Evolutionary conservation across 2,797 vertebrate species (phyloP).

Genomic region (Acrocephalus scirpaceus): DNA sequence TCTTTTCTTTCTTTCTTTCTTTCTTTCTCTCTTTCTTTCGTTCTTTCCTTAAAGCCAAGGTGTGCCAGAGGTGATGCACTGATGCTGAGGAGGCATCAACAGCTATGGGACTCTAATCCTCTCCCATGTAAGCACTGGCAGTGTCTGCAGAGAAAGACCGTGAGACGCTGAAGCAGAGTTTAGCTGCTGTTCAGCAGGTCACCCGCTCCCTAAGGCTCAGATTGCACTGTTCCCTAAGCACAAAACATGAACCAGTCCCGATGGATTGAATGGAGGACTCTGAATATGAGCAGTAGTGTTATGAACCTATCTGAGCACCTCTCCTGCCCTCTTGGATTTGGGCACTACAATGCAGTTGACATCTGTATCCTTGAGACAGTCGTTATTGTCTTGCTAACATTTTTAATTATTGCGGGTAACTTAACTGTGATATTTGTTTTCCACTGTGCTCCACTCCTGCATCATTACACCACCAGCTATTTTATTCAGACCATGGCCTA

Average conservation of each 20-base stretch:
- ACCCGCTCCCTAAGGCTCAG: conserved; percentile 51
- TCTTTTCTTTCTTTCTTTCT: background rate
- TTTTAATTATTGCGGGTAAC: conserved; percentile 95
- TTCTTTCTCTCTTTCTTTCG: background rate
- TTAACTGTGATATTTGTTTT: conserved; percentile 98
- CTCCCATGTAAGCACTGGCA: conserved; percentile 78
- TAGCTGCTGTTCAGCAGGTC: conserved; percentile 64
- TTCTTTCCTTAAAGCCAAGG: conserved; percentile 70
- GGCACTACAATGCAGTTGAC: conserved; percentile 86
- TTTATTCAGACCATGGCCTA: conserved; percentile 99
- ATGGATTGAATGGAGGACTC: conserved; percentile 81
- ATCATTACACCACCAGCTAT: conserved; percentile 98
- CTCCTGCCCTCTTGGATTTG: conserved; percentile 95
- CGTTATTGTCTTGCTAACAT: conserved; percentile 92
- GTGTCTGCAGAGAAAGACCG: conserved; percentile 58
- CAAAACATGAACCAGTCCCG: conserved; percentile 92
- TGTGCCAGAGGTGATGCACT: conserved; percentile 76
- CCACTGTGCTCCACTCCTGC: conserved; percentile 94
- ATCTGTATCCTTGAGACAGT: conserved; percentile 94
- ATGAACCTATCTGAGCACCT: conserved; percentile 83
- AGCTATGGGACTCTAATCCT: conserved; percentile 81
- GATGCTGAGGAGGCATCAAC: conserved; percentile 77
- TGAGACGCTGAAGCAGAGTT: conserved; percentile 67
- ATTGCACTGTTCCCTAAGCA: conserved; percentile 45
- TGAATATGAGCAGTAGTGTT: conserved; percentile 83